Percentiles rank a stretch among this genome's conserved stretches.
These are phyloP conservation scores for Ficedula albicollis DNA, from an alignment of 2,797 vertebrate species.

Conservation along the genomic window DNA sequence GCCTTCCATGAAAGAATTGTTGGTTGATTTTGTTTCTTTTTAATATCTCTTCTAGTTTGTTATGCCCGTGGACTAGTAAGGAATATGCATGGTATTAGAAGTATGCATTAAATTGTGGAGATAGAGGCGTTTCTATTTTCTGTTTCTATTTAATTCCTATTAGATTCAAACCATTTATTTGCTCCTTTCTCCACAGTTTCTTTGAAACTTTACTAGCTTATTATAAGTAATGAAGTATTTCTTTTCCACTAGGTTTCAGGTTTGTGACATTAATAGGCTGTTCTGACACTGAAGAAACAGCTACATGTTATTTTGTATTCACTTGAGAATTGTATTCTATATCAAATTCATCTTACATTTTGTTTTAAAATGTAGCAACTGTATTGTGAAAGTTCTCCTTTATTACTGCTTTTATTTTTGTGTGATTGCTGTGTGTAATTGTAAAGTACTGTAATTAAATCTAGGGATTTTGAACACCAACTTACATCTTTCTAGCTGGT, in stretches of 20 bases:
- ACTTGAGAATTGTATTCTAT: background rate
- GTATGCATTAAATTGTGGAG: background rate
- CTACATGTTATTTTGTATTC: background rate
- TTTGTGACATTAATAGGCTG: background rate
- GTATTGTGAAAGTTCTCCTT: background rate
- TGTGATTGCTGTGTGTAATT: background rate
- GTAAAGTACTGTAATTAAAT: background rate
- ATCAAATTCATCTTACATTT: background rate
- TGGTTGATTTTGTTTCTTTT: background rate
- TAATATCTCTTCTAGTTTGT: background rate
- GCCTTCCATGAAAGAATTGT: background rate
- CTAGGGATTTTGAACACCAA: background rate
- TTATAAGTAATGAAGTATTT: background rate
- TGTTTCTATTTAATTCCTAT: background rate
- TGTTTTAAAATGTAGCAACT: background rate
- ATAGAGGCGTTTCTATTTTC: background rate
- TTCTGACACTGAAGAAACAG: background rate
- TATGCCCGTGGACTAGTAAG: accelerated
- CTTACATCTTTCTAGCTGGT: background rate
- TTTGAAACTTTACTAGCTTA: background rate
- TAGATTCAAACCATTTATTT: background rate
- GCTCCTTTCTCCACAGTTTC: background rate
- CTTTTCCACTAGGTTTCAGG: background rate
- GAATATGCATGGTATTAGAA: background rate
- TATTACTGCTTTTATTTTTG: background rate